Conservation (phyloP, 2,797 vertebrate species). For the Morelia viridis region DNA sequence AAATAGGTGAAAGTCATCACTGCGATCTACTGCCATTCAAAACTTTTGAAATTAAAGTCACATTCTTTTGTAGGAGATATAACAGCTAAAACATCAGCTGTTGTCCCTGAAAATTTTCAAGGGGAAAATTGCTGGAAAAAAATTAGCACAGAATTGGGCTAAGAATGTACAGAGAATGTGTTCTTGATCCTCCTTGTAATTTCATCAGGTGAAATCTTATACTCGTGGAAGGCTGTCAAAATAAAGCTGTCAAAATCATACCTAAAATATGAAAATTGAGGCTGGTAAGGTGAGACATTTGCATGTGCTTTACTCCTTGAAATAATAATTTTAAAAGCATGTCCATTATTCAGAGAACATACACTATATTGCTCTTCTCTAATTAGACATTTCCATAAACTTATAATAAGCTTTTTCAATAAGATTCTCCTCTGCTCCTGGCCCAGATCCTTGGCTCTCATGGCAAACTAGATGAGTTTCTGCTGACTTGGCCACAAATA, state of each 20-base stretch:
- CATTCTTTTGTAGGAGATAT: conserved; percentile 21
- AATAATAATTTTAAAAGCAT: conserved; percentile 58
- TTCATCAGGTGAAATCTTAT: conserved; percentile 55
- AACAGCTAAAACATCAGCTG: conserved; percentile 19
- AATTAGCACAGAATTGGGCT: conserved; percentile 39
- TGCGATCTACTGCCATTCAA: conserved; percentile 27
- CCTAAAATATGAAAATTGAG: conserved; percentile 64
- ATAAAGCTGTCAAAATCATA: conserved; percentile 64
- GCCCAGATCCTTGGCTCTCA: conserved; percentile 37
- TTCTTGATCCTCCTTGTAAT: conserved; percentile 62
- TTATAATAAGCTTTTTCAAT: conserved; percentile 56
- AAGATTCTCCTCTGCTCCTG: conserved; percentile 48
- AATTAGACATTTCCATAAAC: conserved; percentile 64
- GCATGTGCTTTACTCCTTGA: conserved; percentile 59
- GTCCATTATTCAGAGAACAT: conserved; percentile 59
- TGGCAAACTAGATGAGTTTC: conserved; percentile 58
- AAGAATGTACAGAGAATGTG: conserved; percentile 37
- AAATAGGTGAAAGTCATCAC: not conserved
- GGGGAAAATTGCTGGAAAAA: conserved; percentile 34
- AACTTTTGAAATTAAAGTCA: conserved; percentile 45
- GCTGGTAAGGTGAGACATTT: conserved; percentile 53
- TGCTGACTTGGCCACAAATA: conserved; percentile 65
- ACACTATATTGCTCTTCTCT: conserved; percentile 66
- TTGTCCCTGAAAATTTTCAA: conserved; percentile 37
- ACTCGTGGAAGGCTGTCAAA: conserved; percentile 35